phyloP scores from a whole-genome alignment of 1,140 invertebrate species.

The Dreissena polymorpha region DNA sequence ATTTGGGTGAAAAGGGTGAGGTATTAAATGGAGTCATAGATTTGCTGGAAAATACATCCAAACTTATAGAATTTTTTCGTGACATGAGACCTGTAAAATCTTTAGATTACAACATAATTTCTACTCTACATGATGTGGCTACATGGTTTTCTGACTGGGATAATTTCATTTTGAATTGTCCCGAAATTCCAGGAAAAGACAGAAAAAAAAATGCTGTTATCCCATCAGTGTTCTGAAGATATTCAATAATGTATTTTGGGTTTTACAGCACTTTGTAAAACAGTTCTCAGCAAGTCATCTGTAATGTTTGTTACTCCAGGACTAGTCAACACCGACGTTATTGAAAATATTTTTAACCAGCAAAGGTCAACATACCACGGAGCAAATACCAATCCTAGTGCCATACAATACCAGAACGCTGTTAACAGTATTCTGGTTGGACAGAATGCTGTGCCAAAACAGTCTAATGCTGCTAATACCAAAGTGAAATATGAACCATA shows the following conservation, averaged over 20 bases:
- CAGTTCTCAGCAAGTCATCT: no score
- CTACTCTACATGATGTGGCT: neutral
- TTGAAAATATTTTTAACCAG: no score
- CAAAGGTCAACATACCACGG: no score
- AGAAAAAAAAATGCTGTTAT: neutral
- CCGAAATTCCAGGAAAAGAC: no score
- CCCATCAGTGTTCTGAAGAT: neutral
- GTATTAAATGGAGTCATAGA: conserved; percentile 14
- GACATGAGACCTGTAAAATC: conserved; percentile 17
- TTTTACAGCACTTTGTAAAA: no score
- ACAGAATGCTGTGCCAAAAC: conserved; percentile 29
- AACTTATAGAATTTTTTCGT: neutral
- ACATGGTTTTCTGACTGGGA: conserved; percentile 21
- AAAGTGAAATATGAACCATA: no score
- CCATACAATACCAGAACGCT: conserved; percentile 21
- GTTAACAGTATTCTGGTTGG: conserved; percentile 49
- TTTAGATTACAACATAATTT: neutral
- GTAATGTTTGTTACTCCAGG: no score
- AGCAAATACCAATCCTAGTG: no score
- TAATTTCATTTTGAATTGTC: no score
- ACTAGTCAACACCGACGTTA: no score
- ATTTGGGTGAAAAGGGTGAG: conserved; percentile 3
- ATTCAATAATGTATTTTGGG: neutral
- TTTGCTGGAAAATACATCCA: conserved; percentile 15
- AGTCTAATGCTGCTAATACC: conserved; percentile 39